Percentiles rank a stretch among this genome's conserved stretches.
These are phyloP conservation scores for Bembecia ichneumoniformis DNA, from an alignment of 2,888 invertebrate genomes.

Conservation along the genomic window DNA sequence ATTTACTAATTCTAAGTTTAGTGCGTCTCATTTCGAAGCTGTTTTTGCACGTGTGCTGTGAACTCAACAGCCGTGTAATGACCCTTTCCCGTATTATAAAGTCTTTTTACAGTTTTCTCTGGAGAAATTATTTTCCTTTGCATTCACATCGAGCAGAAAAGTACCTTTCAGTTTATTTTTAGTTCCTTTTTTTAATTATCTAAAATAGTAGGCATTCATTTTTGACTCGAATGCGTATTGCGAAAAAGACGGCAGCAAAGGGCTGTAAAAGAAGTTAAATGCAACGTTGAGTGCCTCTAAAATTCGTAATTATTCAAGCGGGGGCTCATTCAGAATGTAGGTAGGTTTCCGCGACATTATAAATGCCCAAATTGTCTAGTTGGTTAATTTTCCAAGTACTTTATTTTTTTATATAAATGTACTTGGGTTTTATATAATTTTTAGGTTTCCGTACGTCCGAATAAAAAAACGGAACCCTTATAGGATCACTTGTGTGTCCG, in stretches of 20 bases:
- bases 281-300: constrained; percentile 19
- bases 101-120: constrained; percentile 49
- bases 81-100: constrained; percentile 57
- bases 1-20: background rate
- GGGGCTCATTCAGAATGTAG: constrained; percentile 17
- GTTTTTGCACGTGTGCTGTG: constrained; percentile 52
- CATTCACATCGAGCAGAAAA: constrained; percentile 45
- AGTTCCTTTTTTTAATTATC: constrained; percentile 26
- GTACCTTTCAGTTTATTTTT: constrained; percentile 38
- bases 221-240: background rate
- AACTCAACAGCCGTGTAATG: constrained; percentile 58
- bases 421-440: too few species aligned
- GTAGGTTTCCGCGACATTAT: constrained; percentile 14
- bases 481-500: too few species aligned
- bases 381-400: constrained; percentile 10
- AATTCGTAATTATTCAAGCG: constrained; percentile 7
- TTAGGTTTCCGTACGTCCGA: too few species aligned
- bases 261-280: constrained; percentile 14
- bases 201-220: constrained; percentile 10
- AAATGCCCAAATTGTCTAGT: constrained; percentile 15
- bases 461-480: too few species aligned
- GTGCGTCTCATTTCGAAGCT: constrained; percentile 29
- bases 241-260: background rate
- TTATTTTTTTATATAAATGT: too few species aligned
- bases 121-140: constrained; percentile 51